Conservation (phyloP, 2,113 vertebrate species). For the Labrus mixtus region DNA sequence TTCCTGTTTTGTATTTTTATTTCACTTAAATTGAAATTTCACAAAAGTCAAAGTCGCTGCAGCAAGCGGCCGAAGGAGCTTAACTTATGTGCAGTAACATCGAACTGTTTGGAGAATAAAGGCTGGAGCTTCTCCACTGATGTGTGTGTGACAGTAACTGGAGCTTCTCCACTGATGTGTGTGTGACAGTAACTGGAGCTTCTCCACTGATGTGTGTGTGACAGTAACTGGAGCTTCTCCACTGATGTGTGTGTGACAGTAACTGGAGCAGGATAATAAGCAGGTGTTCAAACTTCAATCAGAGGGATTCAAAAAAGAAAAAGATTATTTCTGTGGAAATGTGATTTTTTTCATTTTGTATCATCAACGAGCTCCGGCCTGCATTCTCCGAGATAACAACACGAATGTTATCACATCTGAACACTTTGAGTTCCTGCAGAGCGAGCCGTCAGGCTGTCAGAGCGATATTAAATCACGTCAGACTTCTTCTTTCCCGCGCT, state of each 20-base stretch:
- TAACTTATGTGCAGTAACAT: conserved; percentile 1
- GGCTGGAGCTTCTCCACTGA: conserved; percentile 12
- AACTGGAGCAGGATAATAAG: background rate
- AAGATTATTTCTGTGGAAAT: conserved; percentile 27
- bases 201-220: conserved; percentile 7
- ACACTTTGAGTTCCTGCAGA: conserved; percentile 34
- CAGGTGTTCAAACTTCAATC: conserved; percentile 27
- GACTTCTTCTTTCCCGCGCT: conserved; percentile 35
- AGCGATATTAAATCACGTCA: conserved; percentile 46
- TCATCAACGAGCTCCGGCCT: conserved; percentile 33
- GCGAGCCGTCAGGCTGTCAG: conserved; percentile 32
- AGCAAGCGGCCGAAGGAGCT: conserved; percentile 1
- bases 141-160: background rate
- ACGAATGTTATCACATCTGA: conserved; percentile 20
- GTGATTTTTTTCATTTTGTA: conserved; percentile 52
- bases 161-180: conserved; percentile 6
- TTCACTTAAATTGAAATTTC: background rate
- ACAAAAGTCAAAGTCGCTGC: background rate
- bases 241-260: conserved; percentile 5
- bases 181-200: background rate
- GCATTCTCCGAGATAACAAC: conserved; percentile 37
- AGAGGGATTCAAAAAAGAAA: conserved; percentile 41
- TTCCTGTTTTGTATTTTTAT: background rate
- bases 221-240: background rate
- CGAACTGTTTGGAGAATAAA: background rate